These are phyloP conservation scores for Martes martes DNA, from an alignment of 2,113 vertebrate species.

Conservation along the genomic window DNA sequence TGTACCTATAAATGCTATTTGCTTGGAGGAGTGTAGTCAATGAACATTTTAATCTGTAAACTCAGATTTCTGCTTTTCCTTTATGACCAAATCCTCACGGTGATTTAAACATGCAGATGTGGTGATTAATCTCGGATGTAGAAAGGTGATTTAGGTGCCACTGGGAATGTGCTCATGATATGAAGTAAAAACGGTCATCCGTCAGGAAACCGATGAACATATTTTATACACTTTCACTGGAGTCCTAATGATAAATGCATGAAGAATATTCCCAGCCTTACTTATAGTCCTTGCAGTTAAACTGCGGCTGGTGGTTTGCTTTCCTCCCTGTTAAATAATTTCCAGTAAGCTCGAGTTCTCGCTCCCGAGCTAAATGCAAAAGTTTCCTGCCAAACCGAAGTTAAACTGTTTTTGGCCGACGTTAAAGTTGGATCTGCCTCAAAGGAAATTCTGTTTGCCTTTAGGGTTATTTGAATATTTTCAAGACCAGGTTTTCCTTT, in stretches of 20 bases:
- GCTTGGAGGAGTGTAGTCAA: background rate
- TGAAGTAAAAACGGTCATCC: background rate
- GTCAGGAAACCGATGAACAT: background rate
- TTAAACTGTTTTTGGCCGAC: conserved; percentile 22
- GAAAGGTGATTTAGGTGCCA: background rate
- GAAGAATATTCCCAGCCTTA: background rate
- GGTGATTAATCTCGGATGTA: background rate
- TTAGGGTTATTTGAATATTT: background rate
- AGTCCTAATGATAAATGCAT: background rate
- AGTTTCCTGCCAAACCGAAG: conserved; percentile 21
- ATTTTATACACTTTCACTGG: background rate
- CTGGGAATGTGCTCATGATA: background rate
- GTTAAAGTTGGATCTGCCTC: background rate
- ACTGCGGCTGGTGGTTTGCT: background rate
- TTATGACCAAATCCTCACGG: background rate
- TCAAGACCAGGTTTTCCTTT: background rate
- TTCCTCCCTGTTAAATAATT: conserved; percentile 25
- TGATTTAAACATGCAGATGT: background rate
- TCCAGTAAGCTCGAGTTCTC: background rate
- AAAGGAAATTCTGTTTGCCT: conserved; percentile 20
- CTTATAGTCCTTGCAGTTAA: background rate
- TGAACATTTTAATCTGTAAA: background rate
- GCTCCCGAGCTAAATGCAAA: background rate
- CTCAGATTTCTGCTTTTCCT: conserved; percentile 1
- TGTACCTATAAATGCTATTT: background rate